These are phyloP conservation scores for Pangasius larnaudii DNA, from an alignment of 2,797 vertebrate genomes.

Conservation along the genomic window DNA sequence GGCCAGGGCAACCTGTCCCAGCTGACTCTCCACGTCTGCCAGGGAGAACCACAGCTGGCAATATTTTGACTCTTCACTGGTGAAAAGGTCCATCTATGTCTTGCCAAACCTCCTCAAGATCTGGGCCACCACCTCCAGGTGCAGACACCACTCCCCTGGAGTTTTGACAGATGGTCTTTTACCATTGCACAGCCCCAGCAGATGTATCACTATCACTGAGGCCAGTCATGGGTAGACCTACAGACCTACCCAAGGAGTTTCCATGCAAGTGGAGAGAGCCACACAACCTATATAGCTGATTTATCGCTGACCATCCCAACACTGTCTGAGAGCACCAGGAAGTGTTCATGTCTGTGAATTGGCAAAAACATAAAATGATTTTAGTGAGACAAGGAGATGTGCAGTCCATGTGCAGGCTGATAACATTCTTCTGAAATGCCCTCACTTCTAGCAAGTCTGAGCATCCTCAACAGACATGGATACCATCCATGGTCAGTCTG, in stretches of 20 bases:
- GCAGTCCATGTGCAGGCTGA: not conserved
- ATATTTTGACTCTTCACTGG: not conserved
- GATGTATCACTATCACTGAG: not conserved
- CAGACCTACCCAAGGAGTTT: not conserved
- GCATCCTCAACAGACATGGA: not conserved
- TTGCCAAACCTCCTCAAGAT: not conserved
- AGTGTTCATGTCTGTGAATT: not conserved
- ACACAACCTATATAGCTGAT: not conserved
- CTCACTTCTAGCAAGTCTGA: not conserved
- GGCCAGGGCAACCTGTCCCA: not conserved
- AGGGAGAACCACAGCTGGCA: not conserved
- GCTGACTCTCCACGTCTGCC: not conserved
- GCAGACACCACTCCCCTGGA: not conserved
- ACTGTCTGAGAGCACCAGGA: not conserved
- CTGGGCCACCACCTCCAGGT: not conserved
- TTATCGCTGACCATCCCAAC: not conserved
- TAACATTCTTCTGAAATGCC: not conserved
- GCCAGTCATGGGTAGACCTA: not conserved
- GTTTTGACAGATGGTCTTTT: not conserved
- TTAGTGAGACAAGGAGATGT: not conserved
- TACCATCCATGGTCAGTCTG: not conserved
- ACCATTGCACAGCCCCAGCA: not conserved
- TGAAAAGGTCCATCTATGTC: not conserved
- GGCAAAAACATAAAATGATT: not conserved
- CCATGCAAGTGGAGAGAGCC: not conserved